Evolutionary conservation across 1,140 invertebrate species (phyloP), one percentile per base, ranked within the genome.

Genomic region (Wasmannia auropunctata): DNA sequence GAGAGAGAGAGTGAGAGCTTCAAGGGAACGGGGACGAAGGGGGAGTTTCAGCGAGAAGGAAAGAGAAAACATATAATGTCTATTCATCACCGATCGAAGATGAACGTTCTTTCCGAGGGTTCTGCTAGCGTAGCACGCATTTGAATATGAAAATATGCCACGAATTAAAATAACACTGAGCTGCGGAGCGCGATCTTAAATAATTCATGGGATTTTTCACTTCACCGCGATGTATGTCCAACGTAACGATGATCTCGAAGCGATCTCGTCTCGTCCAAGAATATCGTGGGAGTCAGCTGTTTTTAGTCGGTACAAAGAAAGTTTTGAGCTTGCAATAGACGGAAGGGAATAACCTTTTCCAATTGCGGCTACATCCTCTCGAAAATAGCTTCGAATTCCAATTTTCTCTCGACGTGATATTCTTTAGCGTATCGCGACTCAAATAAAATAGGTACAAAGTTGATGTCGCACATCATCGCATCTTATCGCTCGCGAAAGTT

Each of bases 81-180:
- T 89, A 92, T 91, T 91, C 91, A 90, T 89, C 90, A 83, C 28
- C 91, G 91, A 92, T 91, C 85, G 86, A 85, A 87, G 91, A 86
- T 77, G 87, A 87, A 91, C 90, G 90, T 76, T 75, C 54, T 58
- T 77, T 51, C 43, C 54, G 6, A 85, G 87, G 54, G 58, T 54
- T n/a, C 51, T 56, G 85, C 72, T 77, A 58, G 37, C 46, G 54
- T 60, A 70, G 77, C 84, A 49, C 62, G 81, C 89, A 89, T 91
- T 91, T 87, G 92, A 93, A 93, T 93, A 92, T 92, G 91, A 93
- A 93, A 93, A 93, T 92, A 91, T 89, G 86, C 89, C 74, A 84
- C 85, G 88, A 92, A 93, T 92, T 92, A 92, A 93, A 93, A 93
- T 93, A 93, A 93, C 92, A 93, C 87, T 86, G 65, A 72, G 51